A percentile compares a stretch with the other conserved stretches of the same genome.
Conservation (phyloP, 2,113 vertebrate species). For the Amphilophus citrinellus region DNA sequence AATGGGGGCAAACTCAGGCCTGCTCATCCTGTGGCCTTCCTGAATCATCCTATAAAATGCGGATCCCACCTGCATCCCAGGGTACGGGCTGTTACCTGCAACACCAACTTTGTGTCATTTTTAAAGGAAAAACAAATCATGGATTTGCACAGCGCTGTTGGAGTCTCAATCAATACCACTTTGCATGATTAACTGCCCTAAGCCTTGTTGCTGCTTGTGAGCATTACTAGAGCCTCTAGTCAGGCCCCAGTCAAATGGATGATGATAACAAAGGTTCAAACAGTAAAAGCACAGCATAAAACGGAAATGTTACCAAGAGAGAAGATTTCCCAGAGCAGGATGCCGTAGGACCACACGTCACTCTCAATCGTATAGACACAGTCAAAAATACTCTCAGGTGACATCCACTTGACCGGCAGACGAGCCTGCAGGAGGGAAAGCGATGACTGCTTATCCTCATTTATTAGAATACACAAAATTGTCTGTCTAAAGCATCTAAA, state of each 20-base stretch:
- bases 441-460: not conserved
- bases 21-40: slow-evolving; percentile 95
- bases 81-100: slow-evolving; percentile 95
- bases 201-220: slow-evolving; percentile 32
- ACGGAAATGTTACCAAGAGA: slow-evolving; percentile 88
- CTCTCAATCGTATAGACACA: slow-evolving; percentile 97
- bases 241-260: slow-evolving; percentile 11
- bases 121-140: not conserved
- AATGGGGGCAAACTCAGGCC: slow-evolving; percentile 89
- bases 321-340: slow-evolving; percentile 98
- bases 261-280: slow-evolving; percentile 19
- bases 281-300: slow-evolving; percentile 11
- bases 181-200: slow-evolving; percentile 4
- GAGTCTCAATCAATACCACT: slow-evolving; percentile 25
- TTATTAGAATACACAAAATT: not conserved
- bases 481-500: not conserved
- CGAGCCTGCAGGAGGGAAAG: slow-evolving; percentile 85
- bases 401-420: slow-evolving; percentile 99
- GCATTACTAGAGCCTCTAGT: slow-evolving; percentile 15
- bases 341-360: slow-evolving; percentile 98
- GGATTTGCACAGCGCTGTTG: not conserved
- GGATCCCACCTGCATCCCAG: slow-evolving; percentile 95
- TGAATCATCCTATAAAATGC: slow-evolving; percentile 98
- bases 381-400: slow-evolving; percentile 97
- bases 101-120: slow-evolving; percentile 12